These are phyloP conservation scores for Melinaea menophilus DNA, from an alignment of 2,888 invertebrate genomes.

Conservation along the genomic window DNA sequence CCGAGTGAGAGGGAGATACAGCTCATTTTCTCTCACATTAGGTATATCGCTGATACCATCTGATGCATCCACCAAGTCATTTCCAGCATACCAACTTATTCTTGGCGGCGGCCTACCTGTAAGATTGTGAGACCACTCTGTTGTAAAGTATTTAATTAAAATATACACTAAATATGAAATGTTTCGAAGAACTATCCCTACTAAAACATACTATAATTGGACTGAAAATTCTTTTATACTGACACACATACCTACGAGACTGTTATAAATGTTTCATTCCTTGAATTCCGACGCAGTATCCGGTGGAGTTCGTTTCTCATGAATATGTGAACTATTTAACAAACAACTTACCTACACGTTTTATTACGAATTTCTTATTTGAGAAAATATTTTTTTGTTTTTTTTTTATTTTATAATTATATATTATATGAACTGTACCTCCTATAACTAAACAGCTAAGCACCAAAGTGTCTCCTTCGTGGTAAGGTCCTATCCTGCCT, in stretches of 20 bases:
- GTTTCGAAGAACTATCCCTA: not conserved
- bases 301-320: not conserved
- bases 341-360: not conserved
- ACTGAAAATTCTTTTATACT: not conserved
- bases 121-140: conserved; percentile 8
- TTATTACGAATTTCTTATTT: not conserved
- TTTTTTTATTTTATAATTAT: not conserved
- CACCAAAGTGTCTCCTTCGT: conserved; percentile 76
- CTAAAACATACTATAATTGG: not conserved
- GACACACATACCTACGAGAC: not conserved
- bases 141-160: not conserved
- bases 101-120: conserved; percentile 85
- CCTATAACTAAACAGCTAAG: conserved; percentile 78
- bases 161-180: not conserved
- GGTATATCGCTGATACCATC: conserved; percentile 81
- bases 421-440: conserved; percentile 49
- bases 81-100: conserved; percentile 88
- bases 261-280: conserved; percentile 2
- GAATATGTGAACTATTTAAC: conserved; percentile 1
- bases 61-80: conserved; percentile 83
- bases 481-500: conserved; percentile 73
- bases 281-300: conserved; percentile 1
- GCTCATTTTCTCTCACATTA: conserved; percentile 83
- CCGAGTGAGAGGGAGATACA: conserved; percentile 82
- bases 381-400: not conserved